Conservation (phyloP, 2,113 vertebrate species). For the Aegithalos caudatus region DNA sequence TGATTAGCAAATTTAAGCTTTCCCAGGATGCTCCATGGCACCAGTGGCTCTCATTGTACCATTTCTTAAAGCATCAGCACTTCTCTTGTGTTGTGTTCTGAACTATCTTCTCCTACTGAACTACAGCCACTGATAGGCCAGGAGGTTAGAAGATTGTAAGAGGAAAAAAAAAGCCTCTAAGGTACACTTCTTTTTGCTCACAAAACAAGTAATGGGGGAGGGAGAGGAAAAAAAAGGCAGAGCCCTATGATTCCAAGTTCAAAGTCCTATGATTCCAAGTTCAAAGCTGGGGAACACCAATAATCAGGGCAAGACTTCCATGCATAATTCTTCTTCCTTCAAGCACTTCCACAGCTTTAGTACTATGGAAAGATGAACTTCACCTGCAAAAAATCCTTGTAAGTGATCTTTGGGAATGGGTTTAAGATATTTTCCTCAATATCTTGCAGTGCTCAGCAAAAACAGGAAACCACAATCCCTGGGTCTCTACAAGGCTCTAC, state of each 20-base stretch:
- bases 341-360: not conserved
- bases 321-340: not conserved
- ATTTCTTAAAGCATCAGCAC: not conserved
- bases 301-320: not conserved
- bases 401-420: not conserved
- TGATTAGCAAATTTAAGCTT: not conserved
- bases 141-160: not conserved
- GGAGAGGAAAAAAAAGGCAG: not conserved
- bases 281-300: not conserved
- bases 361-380: not conserved
- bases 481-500: not conserved
- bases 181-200: fast-evolving
- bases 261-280: not conserved
- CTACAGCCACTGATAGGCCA: not conserved
- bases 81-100: not conserved
- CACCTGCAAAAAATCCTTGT: not conserved
- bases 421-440: not conserved
- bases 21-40: not conserved
- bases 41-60: not conserved
- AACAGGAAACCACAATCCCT: not conserved
- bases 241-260: not conserved
- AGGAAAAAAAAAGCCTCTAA: not conserved
- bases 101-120: not conserved
- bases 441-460: fast-evolving
- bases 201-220: not conserved